phyloP scores from a whole-genome alignment of 2,113 vertebrate genomes.

The Etia nguti region DNA sequence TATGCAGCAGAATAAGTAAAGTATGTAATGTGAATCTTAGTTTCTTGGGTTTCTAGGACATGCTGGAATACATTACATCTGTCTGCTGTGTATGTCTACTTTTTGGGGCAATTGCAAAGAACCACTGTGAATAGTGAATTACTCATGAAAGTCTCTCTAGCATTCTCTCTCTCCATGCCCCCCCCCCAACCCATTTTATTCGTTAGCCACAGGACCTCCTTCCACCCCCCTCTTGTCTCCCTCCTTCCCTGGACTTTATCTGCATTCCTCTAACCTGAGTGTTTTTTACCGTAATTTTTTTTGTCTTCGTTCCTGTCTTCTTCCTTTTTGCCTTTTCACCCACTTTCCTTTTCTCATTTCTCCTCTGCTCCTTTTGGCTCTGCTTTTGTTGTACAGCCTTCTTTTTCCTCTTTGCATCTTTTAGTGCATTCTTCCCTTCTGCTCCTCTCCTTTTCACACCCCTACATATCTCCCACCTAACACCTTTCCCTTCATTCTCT shows the following conservation, averaged over 20 bases:
- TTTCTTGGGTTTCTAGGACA: slow-evolving; percentile 45
- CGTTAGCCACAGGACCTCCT: neutral
- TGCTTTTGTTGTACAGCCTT: neutral
- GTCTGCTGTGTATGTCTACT: slow-evolving; percentile 12
- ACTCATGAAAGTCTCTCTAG: slow-evolving; percentile 35
- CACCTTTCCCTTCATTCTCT: neutral
- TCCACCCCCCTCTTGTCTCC: neutral
- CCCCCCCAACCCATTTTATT: neutral
- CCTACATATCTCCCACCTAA: neutral
- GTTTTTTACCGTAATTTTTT: slow-evolving; percentile 6
- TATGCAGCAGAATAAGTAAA: neutral
- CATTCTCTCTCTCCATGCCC: neutral
- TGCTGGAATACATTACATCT: slow-evolving; percentile 42
- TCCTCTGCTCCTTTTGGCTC: neutral
- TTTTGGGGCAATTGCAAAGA: slow-evolving; percentile 28
- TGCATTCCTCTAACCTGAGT: neutral
- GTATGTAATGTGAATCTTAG: slow-evolving; percentile 9
- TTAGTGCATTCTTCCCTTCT: neutral
- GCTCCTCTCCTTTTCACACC: neutral
- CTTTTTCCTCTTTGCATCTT: neutral
- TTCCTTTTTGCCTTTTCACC: neutral
- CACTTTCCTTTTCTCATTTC: neutral
- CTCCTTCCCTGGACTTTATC: neutral
- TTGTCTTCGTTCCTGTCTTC: neutral
- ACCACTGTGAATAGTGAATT: slow-evolving; percentile 41